Conservation (phyloP, 2,797 vertebrate species). For the Arctocebus calabarensis region DNA sequence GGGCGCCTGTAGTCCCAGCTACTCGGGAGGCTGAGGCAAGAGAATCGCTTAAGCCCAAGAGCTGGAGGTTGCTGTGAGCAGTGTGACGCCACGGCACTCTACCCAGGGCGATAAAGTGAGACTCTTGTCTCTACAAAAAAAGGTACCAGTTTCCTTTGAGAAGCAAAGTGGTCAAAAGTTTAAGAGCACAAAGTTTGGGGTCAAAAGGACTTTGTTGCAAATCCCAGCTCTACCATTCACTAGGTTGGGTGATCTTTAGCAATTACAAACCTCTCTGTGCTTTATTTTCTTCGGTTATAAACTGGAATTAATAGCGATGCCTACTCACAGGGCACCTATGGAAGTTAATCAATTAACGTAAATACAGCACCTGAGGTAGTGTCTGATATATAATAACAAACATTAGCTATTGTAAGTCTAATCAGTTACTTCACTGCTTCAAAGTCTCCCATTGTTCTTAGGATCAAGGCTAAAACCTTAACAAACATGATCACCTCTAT, state of each 20-base stretch:
- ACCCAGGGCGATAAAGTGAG: too few species aligned
- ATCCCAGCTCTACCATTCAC: background rate
- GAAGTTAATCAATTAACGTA: background rate
- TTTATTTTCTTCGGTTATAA: conserved; percentile 13
- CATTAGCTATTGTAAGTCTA: background rate
- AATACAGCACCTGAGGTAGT: background rate
- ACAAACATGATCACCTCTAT: background rate
- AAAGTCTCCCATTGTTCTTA: background rate
- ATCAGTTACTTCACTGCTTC: background rate
- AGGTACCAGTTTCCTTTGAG: background rate
- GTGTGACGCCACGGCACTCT: too few species aligned
- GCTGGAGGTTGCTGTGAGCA: too few species aligned
- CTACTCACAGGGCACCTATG: background rate
- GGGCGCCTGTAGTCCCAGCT: too few species aligned
- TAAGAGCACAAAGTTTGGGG: background rate
- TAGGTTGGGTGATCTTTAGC: background rate
- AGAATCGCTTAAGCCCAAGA: too few species aligned
- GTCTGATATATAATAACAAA: background rate
- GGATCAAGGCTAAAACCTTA: conserved; percentile 47
- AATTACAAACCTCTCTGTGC: background rate
- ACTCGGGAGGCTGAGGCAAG: too few species aligned
- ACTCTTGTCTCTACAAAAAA: too few species aligned
- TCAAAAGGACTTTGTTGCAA: background rate
- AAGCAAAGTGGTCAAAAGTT: background rate
- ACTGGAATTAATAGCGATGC: background rate